Evolutionary conservation across 1,140 invertebrate genomes (phyloP).

Genomic region (Gonioctena quinquepunctata): DNA sequence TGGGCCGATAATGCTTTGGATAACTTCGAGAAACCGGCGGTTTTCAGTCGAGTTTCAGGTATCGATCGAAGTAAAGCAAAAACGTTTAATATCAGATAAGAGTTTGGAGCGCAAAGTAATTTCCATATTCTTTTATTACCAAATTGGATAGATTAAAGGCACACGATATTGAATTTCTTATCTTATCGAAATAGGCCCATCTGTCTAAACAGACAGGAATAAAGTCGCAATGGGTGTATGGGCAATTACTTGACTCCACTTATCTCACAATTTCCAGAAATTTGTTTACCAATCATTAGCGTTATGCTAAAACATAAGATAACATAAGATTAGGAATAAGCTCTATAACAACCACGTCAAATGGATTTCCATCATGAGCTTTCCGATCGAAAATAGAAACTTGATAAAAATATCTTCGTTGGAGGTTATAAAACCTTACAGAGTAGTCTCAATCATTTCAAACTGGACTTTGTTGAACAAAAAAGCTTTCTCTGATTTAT

Average conservation of each 20-base stretch:
- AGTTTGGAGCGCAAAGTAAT: neutral
- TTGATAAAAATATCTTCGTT: no score
- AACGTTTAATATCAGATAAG: conserved; percentile 10
- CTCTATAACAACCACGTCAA: neutral
- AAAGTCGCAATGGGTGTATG: conserved; percentile 8
- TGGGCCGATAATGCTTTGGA: no score
- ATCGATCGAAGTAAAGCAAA: neutral
- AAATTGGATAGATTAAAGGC: conserved; percentile 15
- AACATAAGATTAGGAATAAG: conserved; percentile 1
- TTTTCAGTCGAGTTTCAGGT: neutral
- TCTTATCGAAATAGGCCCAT: conserved; percentile 25
- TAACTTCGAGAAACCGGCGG: no score
- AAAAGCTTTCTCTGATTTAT: no score
- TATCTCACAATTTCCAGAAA: neutral
- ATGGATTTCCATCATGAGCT: no score
- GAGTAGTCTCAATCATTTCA: no score
- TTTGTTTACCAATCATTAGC: conserved; percentile 9
- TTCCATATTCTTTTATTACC: conserved; percentile 20
- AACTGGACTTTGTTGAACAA: no score
- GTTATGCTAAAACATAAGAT: neutral
- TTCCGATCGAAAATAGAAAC: no score
- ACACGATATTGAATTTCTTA: conserved; percentile 25
- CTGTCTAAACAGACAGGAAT: conserved; percentile 18
- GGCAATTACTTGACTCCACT: conserved; percentile 1
- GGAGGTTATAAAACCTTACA: no score